These are phyloP conservation scores for Anser brachyrhynchus DNA, from an alignment of 2,113 vertebrate species.

Conservation along the genomic window DNA sequence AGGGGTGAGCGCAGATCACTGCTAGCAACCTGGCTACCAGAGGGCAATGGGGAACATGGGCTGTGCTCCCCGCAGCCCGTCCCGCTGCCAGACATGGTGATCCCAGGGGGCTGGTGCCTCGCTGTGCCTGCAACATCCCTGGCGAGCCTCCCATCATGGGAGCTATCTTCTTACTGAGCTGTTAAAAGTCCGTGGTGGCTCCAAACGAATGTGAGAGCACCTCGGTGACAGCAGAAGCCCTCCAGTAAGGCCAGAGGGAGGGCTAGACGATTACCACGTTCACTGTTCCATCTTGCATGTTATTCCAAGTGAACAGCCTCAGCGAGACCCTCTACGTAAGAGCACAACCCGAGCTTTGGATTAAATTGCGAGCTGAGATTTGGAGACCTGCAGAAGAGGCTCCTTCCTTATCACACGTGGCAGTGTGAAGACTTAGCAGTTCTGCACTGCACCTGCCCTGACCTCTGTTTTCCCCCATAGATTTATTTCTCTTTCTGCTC, in stretches of 20 bases:
- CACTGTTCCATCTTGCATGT: background rate
- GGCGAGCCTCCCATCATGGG: background rate
- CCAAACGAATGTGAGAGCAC: background rate
- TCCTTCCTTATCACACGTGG: slow-evolving; percentile 10
- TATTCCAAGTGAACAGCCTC: background rate
- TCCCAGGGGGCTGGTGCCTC: background rate
- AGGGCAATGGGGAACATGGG: accelerated
- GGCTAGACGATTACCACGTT: background rate
- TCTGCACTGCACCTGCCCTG: slow-evolving; percentile 54
- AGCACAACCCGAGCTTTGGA: background rate
- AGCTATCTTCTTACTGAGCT: background rate
- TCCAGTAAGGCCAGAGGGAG: background rate
- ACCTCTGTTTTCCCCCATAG: slow-evolving; percentile 18
- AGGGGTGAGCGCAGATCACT: accelerated
- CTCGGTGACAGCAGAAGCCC: accelerated
- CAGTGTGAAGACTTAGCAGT: slow-evolving; percentile 53
- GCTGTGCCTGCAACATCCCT: background rate
- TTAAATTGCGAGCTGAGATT: slow-evolving; percentile 33
- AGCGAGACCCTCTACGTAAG: background rate
- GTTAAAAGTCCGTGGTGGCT: background rate
- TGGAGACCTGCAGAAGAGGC: slow-evolving; percentile 28
- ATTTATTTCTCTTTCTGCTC: slow-evolving; percentile 55
- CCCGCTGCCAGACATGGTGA: background rate
- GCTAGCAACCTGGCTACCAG: background rate
- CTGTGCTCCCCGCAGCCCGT: background rate